A percentile compares a stretch with the other conserved stretches of the same genome.
Conservation (phyloP, 2,797 vertebrate species). For the Cirrhinus molitorella region DNA sequence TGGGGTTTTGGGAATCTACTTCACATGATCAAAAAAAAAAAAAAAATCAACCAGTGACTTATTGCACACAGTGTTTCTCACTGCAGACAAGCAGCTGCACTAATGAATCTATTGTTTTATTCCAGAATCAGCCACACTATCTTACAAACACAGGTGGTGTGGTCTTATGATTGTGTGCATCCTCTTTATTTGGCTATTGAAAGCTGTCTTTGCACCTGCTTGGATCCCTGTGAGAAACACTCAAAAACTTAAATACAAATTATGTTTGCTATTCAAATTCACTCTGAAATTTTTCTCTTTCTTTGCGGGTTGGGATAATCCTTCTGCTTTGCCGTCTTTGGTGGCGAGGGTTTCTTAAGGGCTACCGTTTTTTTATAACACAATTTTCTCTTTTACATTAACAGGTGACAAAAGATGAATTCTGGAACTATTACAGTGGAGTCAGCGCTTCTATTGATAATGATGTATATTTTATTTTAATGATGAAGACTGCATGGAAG, state of each 20-base stretch:
- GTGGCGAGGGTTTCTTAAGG: not conserved
- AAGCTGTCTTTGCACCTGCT: slow-evolving; percentile 54
- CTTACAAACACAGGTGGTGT: slow-evolving; percentile 58
- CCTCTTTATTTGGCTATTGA: slow-evolving; percentile 45
- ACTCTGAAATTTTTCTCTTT: not conserved
- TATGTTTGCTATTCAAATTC: not conserved
- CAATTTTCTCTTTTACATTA: slow-evolving; percentile 39
- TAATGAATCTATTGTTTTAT: slow-evolving; percentile 25
- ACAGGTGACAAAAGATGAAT: slow-evolving; percentile 87
- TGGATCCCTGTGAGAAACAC: slow-evolving; percentile 47
- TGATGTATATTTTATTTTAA: slow-evolving; percentile 86
- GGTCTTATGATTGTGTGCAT: slow-evolving; percentile 35
- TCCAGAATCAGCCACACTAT: slow-evolving; percentile 49
- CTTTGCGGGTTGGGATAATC: slow-evolving; percentile 22
- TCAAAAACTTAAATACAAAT: slow-evolving; percentile 28
- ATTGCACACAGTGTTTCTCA: slow-evolving; percentile 51
- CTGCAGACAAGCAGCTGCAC: slow-evolving; percentile 46
- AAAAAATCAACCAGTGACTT: slow-evolving; percentile 1
- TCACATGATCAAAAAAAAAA: slow-evolving; percentile 17
- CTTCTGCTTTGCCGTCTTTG: slow-evolving; percentile 13
- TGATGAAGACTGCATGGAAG: slow-evolving; percentile 87
- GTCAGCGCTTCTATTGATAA: slow-evolving; percentile 87
- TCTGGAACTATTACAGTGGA: slow-evolving; percentile 86
- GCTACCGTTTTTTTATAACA: slow-evolving; percentile 9
- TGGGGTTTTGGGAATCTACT: slow-evolving; percentile 14